phyloP scores from a whole-genome alignment of 2,888 invertebrate genomes.

The Arctia plantaginis region DNA sequence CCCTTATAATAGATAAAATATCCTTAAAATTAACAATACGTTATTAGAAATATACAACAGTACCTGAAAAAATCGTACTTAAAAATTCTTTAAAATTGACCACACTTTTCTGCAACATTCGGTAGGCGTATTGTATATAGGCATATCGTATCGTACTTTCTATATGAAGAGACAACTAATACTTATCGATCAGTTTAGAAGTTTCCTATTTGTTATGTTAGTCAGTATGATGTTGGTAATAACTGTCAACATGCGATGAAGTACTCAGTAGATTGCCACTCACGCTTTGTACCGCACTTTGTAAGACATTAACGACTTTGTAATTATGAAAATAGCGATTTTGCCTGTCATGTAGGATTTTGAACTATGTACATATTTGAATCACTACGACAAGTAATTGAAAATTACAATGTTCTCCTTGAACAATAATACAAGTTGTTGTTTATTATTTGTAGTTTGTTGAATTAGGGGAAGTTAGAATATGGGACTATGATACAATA shows the following conservation, averaged over 20 bases:
- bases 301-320: slow-evolving; percentile 57
- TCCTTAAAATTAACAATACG: too few relatives aligned
- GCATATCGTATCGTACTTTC: background rate
- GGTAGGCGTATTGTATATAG: too few relatives aligned
- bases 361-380: slow-evolving; percentile 54
- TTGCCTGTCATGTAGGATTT: slow-evolving; percentile 49
- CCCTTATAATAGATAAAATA: too few relatives aligned
- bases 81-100: too few relatives aligned
- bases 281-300: slow-evolving; percentile 48
- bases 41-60: too few relatives aligned
- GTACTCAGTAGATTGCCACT: slow-evolving; percentile 46
- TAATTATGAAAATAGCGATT: slow-evolving; percentile 56
- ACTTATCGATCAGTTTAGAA: slow-evolving; percentile 4
- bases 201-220: slow-evolving; percentile 13
- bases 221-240: slow-evolving; percentile 27
- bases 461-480: background rate
- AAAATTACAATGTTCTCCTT: slow-evolving; percentile 43
- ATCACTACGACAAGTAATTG: slow-evolving; percentile 46
- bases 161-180: background rate
- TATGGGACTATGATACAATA: slow-evolving; percentile 1
- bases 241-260: slow-evolving; percentile 35
- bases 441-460: slow-evolving; percentile 7
- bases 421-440: slow-evolving; percentile 33
- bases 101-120: background rate
- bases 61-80: too few relatives aligned